Evolutionary conservation across 2,113 vertebrate genomes (phyloP), one percentile per base, ranked within the genome.

Genomic region (Laticauda colubrina): DNA sequence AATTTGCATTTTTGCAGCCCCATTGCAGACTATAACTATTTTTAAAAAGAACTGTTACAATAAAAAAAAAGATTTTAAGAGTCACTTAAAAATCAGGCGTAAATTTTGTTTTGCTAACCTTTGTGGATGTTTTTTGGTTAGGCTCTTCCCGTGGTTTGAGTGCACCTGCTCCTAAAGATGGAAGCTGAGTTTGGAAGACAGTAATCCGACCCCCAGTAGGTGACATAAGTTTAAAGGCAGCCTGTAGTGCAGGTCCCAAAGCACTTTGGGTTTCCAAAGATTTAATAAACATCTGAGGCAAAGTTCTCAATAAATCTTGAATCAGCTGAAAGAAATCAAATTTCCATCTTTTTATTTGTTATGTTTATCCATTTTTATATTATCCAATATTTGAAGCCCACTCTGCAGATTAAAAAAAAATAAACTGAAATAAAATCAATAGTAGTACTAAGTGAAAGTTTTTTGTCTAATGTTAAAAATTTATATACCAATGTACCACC

Each of bases 181-280:
- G 99, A 88, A 99, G 98, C 94, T 99, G 99, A 20, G 98, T 99
- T 98, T 99, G 99, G 97, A 99, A 99, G 94, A 99, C 98, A 56
- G 99, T 98, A 97, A 99, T 98, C 85, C 99, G 98, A 26, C 99
- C 99, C 89, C 99, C 99, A 29, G 98, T 99, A 94, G 99, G 98
- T 14, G 98, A 98, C 96, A 99, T 98, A 96, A 99, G 97, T 95
- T 99, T 99, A 96, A 98, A 99, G 92, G 98, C 99, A 86, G 99
- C 98, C 96, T 99, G 99, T 93, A 99, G 97, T 0, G 98, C 98
- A 90, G 99, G 98, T 61, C 99, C 99, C 96, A 99, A 97, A 86
- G 99, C 98, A 89, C 98, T 99, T 94, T 99, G 98, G 4, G 99
- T 99, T 98, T 99, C 99, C 98, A 99, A 98, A 14, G 99, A 99